Conservation (phyloP, 2,888 invertebrate genomes). For the Lepidonotus clava region DNA sequence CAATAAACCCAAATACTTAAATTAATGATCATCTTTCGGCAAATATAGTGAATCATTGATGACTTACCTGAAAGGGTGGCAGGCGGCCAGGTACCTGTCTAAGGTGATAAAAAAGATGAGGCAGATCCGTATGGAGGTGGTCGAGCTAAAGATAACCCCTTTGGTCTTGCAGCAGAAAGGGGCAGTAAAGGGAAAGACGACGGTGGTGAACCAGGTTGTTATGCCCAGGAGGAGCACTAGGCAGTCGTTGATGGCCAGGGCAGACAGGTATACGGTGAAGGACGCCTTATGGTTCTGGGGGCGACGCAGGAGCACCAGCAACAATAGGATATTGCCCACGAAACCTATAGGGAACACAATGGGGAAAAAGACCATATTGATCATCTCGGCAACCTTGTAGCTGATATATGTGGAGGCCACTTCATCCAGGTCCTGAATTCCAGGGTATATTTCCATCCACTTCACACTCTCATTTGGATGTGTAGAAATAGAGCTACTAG, state of each 20-base stretch:
- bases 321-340: neutral
- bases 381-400: no score
- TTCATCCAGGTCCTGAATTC: no score
- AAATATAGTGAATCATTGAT: neutral
- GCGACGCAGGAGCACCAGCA: neutral
- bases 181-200: neutral
- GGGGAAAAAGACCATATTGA: neutral
- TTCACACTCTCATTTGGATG: no score
- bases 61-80: slow-evolving; percentile 13
- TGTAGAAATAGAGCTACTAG: no score
- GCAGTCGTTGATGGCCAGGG: neutral
- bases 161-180: neutral
- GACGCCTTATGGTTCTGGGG: neutral
- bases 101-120: slow-evolving; percentile 3
- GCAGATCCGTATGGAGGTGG: neutral
- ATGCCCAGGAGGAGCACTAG: neutral
- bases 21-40: neutral
- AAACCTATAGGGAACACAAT: neutral
- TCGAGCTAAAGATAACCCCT: neutral
- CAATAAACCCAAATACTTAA: no score
- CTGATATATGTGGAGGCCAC: no score
- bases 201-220: neutral
- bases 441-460: no score
- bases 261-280: neutral
- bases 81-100: slow-evolving; percentile 3